Conservation (phyloP, 2,888 invertebrate species). For the Harpalus rubripes region DNA sequence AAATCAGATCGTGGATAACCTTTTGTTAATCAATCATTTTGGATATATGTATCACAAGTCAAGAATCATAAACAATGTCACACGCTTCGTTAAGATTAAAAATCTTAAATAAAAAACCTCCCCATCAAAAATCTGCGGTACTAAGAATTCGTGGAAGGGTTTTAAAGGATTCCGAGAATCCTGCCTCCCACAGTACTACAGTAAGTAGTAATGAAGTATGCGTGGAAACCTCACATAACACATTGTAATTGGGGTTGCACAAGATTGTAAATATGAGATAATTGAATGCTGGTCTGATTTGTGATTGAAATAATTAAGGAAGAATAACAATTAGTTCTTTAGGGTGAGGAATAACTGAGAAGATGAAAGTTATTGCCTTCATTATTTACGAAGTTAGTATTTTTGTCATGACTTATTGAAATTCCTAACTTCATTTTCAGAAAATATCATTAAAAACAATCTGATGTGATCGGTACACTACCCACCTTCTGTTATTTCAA, state of each 20-base stretch:
- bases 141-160: conserved; percentile 31
- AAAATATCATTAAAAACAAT: no score
- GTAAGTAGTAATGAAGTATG: not conserved
- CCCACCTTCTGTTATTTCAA: no score
- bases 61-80: conserved; percentile 4
- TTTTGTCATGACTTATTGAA: no score
- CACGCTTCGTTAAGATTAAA: not conserved
- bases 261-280: not conserved
- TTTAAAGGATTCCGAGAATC: conserved; percentile 38
- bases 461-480: no score
- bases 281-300: not conserved
- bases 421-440: no score
- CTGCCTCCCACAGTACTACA: conserved; percentile 36
- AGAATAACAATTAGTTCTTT: not conserved
- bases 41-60: not conserved
- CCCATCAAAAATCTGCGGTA: conserved; percentile 43
- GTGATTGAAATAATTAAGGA: not conserved
- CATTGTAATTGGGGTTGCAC: not conserved
- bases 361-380: no score
- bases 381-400: no score
- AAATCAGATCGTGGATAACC: not conserved
- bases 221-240: not conserved
- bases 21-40: not conserved
- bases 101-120: not conserved
- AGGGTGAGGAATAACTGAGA: not conserved